Conservation (phyloP, 2,113 vertebrate genomes). For the Copsychus sechellarum region DNA sequence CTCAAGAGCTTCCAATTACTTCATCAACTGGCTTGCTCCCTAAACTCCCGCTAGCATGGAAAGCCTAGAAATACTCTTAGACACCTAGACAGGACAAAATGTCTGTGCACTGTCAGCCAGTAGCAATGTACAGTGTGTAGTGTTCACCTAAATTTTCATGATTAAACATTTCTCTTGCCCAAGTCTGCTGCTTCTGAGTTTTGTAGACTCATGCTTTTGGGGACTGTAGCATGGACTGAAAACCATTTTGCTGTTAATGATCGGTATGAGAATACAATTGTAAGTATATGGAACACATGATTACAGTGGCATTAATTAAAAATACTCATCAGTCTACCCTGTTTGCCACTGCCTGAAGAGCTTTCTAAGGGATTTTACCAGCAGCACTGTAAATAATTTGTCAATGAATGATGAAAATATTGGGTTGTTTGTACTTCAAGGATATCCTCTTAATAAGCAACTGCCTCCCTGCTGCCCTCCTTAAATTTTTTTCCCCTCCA, state of each 20-base stretch:
- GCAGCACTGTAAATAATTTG: constrained; percentile 54
- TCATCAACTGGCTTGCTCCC: not conserved
- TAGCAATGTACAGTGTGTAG: not conserved
- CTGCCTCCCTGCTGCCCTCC: constrained; percentile 9
- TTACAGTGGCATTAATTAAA: constrained; percentile 41
- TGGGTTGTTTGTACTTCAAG: constrained; percentile 52
- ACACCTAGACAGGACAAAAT: not conserved
- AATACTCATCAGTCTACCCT: constrained; percentile 15
- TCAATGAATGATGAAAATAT: constrained; percentile 61
- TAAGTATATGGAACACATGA: not conserved
- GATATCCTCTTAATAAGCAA: constrained; percentile 28
- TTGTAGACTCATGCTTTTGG: not conserved
- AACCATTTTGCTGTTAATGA: not conserved
- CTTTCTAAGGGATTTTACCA: constrained; percentile 55
- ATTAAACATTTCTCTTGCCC: not conserved
- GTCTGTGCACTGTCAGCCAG: not conserved
- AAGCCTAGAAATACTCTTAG: not conserved
- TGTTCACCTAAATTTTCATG: not conserved
- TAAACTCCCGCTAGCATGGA: not conserved
- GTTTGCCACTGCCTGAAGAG: constrained; percentile 30
- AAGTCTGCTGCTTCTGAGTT: not conserved
- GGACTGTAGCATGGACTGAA: not conserved
- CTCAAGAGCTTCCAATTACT: not conserved
- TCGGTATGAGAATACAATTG: not conserved
- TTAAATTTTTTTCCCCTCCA: not conserved